These are phyloP conservation scores for Agrotis puta DNA, from an alignment of 2,888 invertebrate genomes.

Conservation along the genomic window DNA sequence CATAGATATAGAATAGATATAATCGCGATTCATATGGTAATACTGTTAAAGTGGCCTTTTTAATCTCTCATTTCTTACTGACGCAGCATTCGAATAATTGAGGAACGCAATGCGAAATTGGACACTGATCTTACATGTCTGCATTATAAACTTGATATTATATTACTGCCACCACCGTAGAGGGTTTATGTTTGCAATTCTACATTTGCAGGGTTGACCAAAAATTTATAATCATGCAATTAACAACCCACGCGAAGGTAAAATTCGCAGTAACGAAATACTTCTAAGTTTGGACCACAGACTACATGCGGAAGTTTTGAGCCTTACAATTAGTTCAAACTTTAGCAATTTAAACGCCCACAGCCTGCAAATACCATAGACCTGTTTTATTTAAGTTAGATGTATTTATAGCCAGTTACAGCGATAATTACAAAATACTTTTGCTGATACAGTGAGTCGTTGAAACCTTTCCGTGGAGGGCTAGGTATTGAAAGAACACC, in stretches of 20 bases:
- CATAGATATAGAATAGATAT: too few species aligned
- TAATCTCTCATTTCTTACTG: slow-evolving; percentile 23
- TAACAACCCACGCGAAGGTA: slow-evolving; percentile 19
- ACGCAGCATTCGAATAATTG: slow-evolving; percentile 33
- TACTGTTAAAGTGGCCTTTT: too few species aligned
- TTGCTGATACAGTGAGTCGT: slow-evolving; percentile 4
- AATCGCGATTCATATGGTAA: too few species aligned
- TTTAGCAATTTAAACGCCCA: slow-evolving; percentile 38
- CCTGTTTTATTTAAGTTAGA: slow-evolving; percentile 31
- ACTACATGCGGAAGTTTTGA: slow-evolving; percentile 7
- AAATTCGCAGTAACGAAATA: neutral
- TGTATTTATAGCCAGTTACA: neutral
- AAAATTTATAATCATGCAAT: neutral
- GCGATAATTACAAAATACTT: slow-evolving; percentile 36
- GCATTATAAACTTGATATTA: slow-evolving; percentile 45
- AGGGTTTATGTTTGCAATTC: slow-evolving; percentile 14
- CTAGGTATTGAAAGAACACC: too few species aligned
- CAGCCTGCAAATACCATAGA: slow-evolving; percentile 29
- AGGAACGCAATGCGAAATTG: slow-evolving; percentile 49
- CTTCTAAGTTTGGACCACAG: slow-evolving; percentile 6
- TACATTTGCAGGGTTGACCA: slow-evolving; percentile 24
- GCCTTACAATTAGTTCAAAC: slow-evolving; percentile 20
- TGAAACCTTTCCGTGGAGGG: neutral
- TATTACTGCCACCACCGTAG: slow-evolving; percentile 36
- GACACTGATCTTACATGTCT: slow-evolving; percentile 47